These are phyloP conservation scores for Drosophila ficusphila DNA, from an alignment of 1,140 invertebrate species.

Conservation along the genomic window DNA sequence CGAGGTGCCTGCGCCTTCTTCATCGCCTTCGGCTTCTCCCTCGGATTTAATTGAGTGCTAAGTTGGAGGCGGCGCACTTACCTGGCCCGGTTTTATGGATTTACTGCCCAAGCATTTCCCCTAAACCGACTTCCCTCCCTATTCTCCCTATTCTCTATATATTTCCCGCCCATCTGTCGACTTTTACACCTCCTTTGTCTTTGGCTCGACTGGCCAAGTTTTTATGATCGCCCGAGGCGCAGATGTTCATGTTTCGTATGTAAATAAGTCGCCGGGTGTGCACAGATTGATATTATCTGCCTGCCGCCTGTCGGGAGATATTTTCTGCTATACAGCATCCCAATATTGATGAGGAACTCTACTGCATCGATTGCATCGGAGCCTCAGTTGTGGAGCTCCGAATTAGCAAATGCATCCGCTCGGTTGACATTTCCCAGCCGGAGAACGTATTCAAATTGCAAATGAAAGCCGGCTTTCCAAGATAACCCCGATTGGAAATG, in stretches of 20 bases:
- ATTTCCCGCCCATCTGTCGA: conserved; percentile 20
- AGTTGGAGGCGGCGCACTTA: conserved; percentile 43
- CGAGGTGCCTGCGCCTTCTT: conserved; percentile 10
- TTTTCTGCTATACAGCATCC: conserved; percentile 8
- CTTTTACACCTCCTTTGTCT: conserved; percentile 56
- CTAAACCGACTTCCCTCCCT: conserved; percentile 9
- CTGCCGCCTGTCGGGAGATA: conserved; percentile 5
- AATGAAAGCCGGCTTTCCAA: neutral
- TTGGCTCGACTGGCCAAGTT: conserved; percentile 23
- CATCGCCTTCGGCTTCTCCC: conserved; percentile 8
- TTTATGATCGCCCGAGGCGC: conserved; percentile 39
- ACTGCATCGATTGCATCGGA: conserved; percentile 40
- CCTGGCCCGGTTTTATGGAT: conserved; percentile 15
- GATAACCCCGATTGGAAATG: conserved; percentile 17
- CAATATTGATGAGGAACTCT: conserved; percentile 1
- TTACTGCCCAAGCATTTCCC: conserved; percentile 34
- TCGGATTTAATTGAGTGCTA: conserved; percentile 68
- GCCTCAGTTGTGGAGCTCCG: neutral
- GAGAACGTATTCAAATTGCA: conserved; percentile 28
- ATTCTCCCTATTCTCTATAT: too few species aligned
- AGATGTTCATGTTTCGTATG: conserved; percentile 40
- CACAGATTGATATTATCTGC: conserved; percentile 28
- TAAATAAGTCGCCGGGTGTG: conserved; percentile 41
- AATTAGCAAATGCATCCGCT: conserved; percentile 29
- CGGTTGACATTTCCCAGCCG: conserved; percentile 17